Conservation (phyloP, 92 coral and sea anemone genomes). For the Porites divaricata region DNA sequence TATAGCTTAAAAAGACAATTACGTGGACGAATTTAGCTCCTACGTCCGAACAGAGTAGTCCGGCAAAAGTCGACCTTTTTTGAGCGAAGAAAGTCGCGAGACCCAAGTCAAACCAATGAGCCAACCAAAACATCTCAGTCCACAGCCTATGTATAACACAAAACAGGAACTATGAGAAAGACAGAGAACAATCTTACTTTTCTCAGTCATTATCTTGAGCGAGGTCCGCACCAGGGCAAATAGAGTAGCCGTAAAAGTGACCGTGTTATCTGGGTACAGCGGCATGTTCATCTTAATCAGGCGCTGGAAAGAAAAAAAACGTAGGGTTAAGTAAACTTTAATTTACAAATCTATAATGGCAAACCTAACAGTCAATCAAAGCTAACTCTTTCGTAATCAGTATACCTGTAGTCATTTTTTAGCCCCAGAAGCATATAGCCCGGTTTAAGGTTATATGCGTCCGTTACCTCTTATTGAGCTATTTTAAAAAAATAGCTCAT, state of each 20-base stretch:
- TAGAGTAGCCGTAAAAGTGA: slow-evolving; percentile 96
- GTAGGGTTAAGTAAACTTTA: background rate
- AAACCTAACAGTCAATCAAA: background rate
- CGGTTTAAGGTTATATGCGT: no score
- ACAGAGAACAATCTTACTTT: slow-evolving; percentile 69
- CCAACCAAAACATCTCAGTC: no score
- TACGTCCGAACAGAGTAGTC: no score
- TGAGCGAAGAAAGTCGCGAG: no score
- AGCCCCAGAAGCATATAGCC: no score
- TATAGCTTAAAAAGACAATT: no score
- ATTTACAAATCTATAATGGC: background rate
- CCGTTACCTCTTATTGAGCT: no score
- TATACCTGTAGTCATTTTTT: no score
- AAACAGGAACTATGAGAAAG: background rate
- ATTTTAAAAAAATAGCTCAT: no score
- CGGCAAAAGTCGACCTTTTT: no score
- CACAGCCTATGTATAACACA: background rate
- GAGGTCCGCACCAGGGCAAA: slow-evolving; percentile 97
- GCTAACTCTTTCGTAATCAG: background rate
- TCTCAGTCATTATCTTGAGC: slow-evolving; percentile 94
- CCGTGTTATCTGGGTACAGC: slow-evolving; percentile 90
- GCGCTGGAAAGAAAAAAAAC: slow-evolving; percentile 69
- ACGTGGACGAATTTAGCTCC: no score
- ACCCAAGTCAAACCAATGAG: no score
- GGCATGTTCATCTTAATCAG: slow-evolving; percentile 99